A percentile compares a stretch with the other conserved stretches of the same genome.
Evolutionary conservation across 2,113 vertebrate genomes (phyloP).

Genomic region (Zootoca vivipara): DNA sequence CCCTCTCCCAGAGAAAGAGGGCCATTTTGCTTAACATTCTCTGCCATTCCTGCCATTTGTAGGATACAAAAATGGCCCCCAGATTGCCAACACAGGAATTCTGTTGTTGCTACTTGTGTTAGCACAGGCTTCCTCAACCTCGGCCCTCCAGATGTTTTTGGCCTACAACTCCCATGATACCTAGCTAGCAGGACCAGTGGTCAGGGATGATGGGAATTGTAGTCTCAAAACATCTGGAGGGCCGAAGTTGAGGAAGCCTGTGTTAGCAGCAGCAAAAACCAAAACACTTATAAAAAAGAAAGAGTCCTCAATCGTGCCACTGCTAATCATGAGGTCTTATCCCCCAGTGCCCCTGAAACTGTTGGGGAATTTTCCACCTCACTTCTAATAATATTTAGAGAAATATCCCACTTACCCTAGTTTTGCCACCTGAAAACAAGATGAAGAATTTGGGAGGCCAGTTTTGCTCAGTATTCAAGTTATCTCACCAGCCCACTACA

Average conservation of each 20-base stretch:
- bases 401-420: not conserved
- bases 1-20: not conserved
- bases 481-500: not conserved
- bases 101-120: not conserved
- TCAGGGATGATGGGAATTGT: too few relatives aligned
- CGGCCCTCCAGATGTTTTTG: too few relatives aligned
- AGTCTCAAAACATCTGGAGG: too few relatives aligned
- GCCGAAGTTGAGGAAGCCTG: too few relatives aligned
- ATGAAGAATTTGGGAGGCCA: not conserved
- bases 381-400: not conserved
- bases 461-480: not conserved
- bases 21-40: not conserved
- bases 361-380: not conserved
- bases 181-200: too few relatives aligned
- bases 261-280: not conserved
- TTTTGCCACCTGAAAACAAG: not conserved
- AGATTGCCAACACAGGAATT: not conserved
- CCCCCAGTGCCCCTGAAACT: not conserved
- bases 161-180: too few relatives aligned
- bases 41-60: not conserved
- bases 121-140: too few relatives aligned
- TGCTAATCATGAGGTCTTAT: not conserved
- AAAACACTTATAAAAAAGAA: not conserved
- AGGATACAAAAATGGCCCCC: not conserved
- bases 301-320: not conserved